Conservation (phyloP, 2,797 vertebrate species). For the Xiphophorus birchmanni region DNA sequence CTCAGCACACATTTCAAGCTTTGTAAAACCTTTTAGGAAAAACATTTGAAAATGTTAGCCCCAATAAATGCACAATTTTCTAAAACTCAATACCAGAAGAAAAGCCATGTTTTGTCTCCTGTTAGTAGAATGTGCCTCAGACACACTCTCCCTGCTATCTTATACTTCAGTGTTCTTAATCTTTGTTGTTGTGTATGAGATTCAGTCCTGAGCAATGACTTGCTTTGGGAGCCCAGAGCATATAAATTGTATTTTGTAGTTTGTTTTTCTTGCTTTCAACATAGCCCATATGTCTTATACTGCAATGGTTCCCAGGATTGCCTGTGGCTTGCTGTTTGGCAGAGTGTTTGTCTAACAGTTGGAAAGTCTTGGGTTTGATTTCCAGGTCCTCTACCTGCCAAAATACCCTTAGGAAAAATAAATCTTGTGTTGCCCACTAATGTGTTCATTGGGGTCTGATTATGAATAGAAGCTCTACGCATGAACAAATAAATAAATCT, state of each 20-base stretch:
- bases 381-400: conserved; percentile 1
- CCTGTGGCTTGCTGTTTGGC: background rate
- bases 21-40: background rate
- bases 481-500: background rate
- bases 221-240: background rate
- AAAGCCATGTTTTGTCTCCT: background rate
- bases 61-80: background rate
- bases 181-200: background rate
- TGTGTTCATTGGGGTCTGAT: background rate
- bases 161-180: conserved; percentile 4
- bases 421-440: background rate
- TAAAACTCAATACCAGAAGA: background rate
- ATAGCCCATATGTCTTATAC: background rate
- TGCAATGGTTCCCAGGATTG: conserved; percentile 1
- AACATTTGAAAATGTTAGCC: background rate
- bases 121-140: background rate
- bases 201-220: background rate
- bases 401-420: too few relatives aligned
- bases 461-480: background rate
- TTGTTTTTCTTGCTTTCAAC: background rate
- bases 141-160: background rate
- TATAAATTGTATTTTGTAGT: conserved; percentile 1
- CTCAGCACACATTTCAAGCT: too few relatives aligned
- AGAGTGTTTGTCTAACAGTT: background rate
- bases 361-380: background rate